Evolutionary conservation across 1,140 invertebrate species (phyloP), one percentile per base, ranked within the genome.

Genomic region (Drosophila kepulauana): DNA sequence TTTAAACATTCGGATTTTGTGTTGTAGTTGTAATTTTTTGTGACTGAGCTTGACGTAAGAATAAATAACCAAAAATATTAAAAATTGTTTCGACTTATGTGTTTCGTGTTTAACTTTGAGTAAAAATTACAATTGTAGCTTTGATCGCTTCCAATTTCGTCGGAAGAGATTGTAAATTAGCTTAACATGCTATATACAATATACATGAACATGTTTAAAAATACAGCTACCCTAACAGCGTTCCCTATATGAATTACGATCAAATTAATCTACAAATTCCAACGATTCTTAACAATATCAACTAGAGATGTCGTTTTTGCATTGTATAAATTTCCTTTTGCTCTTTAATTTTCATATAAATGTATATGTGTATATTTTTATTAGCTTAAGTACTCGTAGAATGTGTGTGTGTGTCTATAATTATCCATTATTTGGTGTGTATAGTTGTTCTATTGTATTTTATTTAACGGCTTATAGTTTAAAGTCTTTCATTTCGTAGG

Each of bases 401-500:
- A 16, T 73, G 20, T 56, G 15, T 73, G 20, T 56, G 15, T 72
- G 56, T 61, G 52, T 69, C 8, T 52, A 13, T 70, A 25, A 30
- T n/a, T 15, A 43, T 43, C n/a, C 41, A 11, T 43, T 43, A 43
- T 16, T 20, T 16, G 3, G 75, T 75, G 68, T 82, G 66, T 78
- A 61, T 77, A 82, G 73, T 78, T 78, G 73, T 78, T 78, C 66
- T 78, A 38, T 82, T 79, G 67, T 77, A 66, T 78, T 88, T 88
- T 63, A 72, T 81, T 81, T 78, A 89, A 89, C 73, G 85, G 81
- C 85, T 89, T 89, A 89, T 81, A 81, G 82, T 91, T 86, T 89
- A 91, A 91, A 91, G 89, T 91, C 89, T 91, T 91, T 91, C 82
- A 91, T 91, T 91, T 91, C 89, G 84, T 91, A 91, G 89, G 89